These are phyloP conservation scores for Chelon labrosus DNA, from an alignment of 2,797 vertebrate species.

Conservation along the genomic window DNA sequence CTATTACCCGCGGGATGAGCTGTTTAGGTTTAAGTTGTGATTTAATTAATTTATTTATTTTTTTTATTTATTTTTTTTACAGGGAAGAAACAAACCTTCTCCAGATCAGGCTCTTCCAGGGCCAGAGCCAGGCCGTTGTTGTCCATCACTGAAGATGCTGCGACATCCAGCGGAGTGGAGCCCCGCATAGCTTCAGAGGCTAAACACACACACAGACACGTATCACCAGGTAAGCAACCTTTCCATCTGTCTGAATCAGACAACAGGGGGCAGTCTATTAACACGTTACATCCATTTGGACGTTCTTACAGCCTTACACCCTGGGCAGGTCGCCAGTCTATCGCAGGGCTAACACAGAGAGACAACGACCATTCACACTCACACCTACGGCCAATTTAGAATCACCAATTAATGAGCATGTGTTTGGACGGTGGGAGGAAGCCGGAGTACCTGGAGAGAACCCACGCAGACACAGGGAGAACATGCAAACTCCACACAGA, in stretches of 20 bases:
- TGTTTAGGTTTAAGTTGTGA: too few relatives aligned
- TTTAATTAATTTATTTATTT: too few relatives aligned
- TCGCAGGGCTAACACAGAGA: too few relatives aligned
- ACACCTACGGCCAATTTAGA: too few relatives aligned
- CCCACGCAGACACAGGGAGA: too few relatives aligned
- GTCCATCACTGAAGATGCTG: conserved; percentile 98
- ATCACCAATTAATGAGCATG: too few relatives aligned
- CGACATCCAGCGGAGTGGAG: conserved; percentile 96
- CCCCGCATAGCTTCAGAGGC: conserved; percentile 97
- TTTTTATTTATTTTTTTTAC: not conserved
- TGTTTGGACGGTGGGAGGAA: too few relatives aligned
- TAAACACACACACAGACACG: conserved; percentile 61
- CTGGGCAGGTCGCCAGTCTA: too few relatives aligned
- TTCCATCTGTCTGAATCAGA: conserved; percentile 19
- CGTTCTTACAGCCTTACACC: not conserved
- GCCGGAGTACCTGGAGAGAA: too few relatives aligned
- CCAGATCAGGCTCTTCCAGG: conserved; percentile 95
- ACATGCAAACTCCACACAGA: too few relatives aligned
- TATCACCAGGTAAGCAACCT: conserved; percentile 2
- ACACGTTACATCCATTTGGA: conserved; percentile 13
- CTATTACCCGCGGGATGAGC: too few relatives aligned
- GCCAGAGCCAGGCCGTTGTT: conserved; percentile 96
- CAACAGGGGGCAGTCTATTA: conserved; percentile 79
- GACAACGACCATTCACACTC: too few relatives aligned
- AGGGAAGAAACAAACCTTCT: conserved; percentile 86